These are phyloP conservation scores for Colinus virginianus DNA, from an alignment of 2,113 vertebrate species.

Conservation along the genomic window DNA sequence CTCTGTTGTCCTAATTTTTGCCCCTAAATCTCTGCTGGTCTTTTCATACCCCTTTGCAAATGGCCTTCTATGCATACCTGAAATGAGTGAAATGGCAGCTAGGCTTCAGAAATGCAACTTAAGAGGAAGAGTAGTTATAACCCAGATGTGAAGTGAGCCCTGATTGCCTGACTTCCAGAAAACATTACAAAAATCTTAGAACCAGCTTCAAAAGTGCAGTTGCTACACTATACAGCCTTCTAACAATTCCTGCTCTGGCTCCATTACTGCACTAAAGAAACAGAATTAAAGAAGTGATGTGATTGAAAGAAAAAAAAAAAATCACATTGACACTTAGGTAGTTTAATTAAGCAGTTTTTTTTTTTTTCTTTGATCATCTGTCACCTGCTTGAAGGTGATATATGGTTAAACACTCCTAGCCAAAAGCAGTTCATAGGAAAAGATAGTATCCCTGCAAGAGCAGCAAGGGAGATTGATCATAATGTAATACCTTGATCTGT, in stretches of 20 bases:
- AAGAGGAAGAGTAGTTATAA: not conserved
- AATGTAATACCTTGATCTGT: not conserved
- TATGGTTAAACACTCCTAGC: slow-evolving; percentile 32
- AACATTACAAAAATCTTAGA: slow-evolving; percentile 18
- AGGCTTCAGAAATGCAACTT: not conserved
- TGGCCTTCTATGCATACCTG: not conserved
- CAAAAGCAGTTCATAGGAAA: slow-evolving; percentile 37
- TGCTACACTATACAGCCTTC: not conserved
- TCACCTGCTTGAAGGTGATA: slow-evolving; percentile 50
- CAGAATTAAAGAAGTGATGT: slow-evolving; percentile 28
- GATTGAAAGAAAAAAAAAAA: not conserved
- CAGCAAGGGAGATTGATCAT: slow-evolving; percentile 11
- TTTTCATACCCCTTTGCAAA: not conserved
- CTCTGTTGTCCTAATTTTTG: not conserved
- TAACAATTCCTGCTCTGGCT: slow-evolving; percentile 10
- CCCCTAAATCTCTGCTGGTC: not conserved
- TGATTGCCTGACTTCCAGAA: slow-evolving; percentile 1
- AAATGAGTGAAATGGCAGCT: not conserved
- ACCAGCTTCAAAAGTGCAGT: not conserved
- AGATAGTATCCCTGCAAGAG: slow-evolving; percentile 4
- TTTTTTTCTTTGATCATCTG: slow-evolving; percentile 64
- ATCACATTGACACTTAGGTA: slow-evolving; percentile 27
- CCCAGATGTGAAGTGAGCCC: not conserved
- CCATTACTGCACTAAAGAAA: slow-evolving; percentile 40
- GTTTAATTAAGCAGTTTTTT: slow-evolving; percentile 40